These are phyloP conservation scores for Sebastes vulpes DNA, from an alignment of 2,797 vertebrate genomes.

Conservation along the genomic window DNA sequence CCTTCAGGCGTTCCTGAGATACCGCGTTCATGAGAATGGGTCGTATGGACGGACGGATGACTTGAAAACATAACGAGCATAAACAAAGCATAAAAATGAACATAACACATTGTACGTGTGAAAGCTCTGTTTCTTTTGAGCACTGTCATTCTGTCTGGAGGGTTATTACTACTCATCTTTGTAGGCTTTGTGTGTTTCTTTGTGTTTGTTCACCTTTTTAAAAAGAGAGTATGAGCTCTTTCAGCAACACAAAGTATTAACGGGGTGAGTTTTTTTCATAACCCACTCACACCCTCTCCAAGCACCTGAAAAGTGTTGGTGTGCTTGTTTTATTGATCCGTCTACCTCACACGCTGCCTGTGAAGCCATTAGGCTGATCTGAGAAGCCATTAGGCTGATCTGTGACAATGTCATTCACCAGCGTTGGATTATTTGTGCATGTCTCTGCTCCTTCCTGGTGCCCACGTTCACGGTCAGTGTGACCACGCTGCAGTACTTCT, in stretches of 20 bases:
- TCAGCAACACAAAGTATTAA: not conserved
- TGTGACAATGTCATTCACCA: not conserved
- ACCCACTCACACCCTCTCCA: not conserved
- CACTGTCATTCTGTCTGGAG: too few species aligned
- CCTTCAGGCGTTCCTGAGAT: too few species aligned
- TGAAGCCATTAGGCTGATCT: conserved; percentile 21
- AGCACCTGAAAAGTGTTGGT: conserved; percentile 12
- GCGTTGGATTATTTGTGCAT: not conserved
- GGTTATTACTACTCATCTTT: not conserved
- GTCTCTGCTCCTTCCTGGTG: not conserved
- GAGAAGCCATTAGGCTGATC: conserved; percentile 17
- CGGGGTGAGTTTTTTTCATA: not conserved
- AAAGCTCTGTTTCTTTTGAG: too few species aligned
- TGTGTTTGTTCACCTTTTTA: not conserved
- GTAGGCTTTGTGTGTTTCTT: not conserved
- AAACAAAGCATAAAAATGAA: too few species aligned
- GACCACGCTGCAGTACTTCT: not conserved
- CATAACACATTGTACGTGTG: too few species aligned
- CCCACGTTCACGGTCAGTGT: too few species aligned
- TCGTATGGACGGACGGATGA: too few species aligned
- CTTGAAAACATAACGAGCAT: too few species aligned
- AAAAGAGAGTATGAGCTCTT: not conserved
- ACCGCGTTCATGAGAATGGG: too few species aligned
- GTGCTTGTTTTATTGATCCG: conserved; percentile 32
- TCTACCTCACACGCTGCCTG: not conserved